Percentiles rank a stretch among this genome's conserved stretches.
phyloP scores from a whole-genome alignment of 2,888 invertebrate genomes.

The Orgyia antiqua region DNA sequence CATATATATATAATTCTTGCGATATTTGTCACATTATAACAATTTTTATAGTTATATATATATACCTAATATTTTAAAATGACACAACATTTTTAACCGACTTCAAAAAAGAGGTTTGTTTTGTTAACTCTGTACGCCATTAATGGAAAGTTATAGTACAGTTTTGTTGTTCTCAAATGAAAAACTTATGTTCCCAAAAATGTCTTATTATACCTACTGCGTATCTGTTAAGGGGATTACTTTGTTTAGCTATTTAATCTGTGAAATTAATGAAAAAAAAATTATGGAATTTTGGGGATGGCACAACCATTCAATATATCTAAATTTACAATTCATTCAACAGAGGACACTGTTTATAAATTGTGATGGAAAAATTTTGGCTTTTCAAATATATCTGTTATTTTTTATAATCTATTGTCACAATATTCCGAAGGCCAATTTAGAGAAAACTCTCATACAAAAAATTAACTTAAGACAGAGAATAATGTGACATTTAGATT shows the following conservation, averaged over 20 bases:
- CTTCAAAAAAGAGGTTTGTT: too few relatives aligned
- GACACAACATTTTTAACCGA: slow-evolving; percentile 73
- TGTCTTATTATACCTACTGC: slow-evolving; percentile 15
- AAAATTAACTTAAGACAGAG: slow-evolving; percentile 12
- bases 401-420: too few relatives aligned
- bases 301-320: slow-evolving; percentile 61
- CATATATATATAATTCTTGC: slow-evolving; percentile 52
- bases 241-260: slow-evolving; percentile 10
- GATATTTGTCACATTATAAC: slow-evolving; percentile 68
- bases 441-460: slow-evolving; percentile 26
- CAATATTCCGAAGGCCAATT: too few relatives aligned
- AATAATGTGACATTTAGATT: slow-evolving; percentile 13
- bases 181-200: slow-evolving; percentile 21
- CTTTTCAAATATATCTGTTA: too few relatives aligned
- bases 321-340: slow-evolving; percentile 24
- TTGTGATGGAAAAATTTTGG: too few relatives aligned
- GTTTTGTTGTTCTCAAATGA: too few relatives aligned
- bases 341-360: slow-evolving; percentile 28
- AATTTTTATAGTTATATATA: slow-evolving; percentile 54
- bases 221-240: slow-evolving; percentile 8
- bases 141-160: slow-evolving; percentile 43
- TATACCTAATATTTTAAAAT: slow-evolving; percentile 55
- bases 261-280: slow-evolving; percentile 18
- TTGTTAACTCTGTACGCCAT: slow-evolving; percentile 48
- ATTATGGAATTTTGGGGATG: slow-evolving; percentile 42